Evolutionary conservation across 2,888 invertebrate genomes (phyloP).

Genomic region (Pteria penguin): DNA sequence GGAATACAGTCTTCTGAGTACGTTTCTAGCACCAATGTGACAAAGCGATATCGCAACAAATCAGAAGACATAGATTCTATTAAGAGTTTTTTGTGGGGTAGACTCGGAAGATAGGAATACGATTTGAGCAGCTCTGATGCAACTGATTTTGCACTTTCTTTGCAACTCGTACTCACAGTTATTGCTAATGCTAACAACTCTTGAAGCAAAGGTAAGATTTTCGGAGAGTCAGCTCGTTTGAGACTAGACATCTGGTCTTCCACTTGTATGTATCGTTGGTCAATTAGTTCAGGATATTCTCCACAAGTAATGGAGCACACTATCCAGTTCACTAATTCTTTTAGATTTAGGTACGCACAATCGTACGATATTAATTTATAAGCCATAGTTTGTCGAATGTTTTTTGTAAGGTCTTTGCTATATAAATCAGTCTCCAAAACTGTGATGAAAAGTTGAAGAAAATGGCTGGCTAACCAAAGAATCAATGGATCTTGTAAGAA

Average conservation of each 20-base stretch:
- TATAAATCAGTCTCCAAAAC: conserved; percentile 51
- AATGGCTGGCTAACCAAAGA: conserved; percentile 36
- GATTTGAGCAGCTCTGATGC: conserved; percentile 52
- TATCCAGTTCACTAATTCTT: conserved; percentile 52
- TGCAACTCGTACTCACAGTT: conserved; percentile 54
- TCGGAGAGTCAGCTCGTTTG: conserved; percentile 35
- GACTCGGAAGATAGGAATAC: conserved; percentile 56
- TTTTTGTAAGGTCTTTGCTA: conserved; percentile 35
- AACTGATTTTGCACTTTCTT: conserved; percentile 55
- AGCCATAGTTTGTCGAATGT: conserved; percentile 49
- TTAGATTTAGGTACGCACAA: conserved; percentile 40
- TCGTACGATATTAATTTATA: conserved; percentile 55
- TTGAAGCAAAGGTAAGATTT: conserved; percentile 51
- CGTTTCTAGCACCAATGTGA: conserved; percentile 53
- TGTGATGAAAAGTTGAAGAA: conserved; percentile 44
- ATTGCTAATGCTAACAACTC: conserved; percentile 54
- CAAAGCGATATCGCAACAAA: conserved; percentile 56
- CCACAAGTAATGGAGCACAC: conserved; percentile 34
- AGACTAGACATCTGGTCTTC: not conserved
- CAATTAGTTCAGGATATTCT: conserved; percentile 32
- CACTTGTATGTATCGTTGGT: conserved; percentile 19
- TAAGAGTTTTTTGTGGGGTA: conserved; percentile 53
- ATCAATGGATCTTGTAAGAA: conserved; percentile 17
- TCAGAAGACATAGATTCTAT: conserved; percentile 56
- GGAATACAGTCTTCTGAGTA: conserved; percentile 51